A percentile compares a stretch with the other conserved stretches of the same genome.
Evolutionary conservation across 1,140 invertebrate genomes (phyloP).

Genomic region (Helicoverpa armigera): DNA sequence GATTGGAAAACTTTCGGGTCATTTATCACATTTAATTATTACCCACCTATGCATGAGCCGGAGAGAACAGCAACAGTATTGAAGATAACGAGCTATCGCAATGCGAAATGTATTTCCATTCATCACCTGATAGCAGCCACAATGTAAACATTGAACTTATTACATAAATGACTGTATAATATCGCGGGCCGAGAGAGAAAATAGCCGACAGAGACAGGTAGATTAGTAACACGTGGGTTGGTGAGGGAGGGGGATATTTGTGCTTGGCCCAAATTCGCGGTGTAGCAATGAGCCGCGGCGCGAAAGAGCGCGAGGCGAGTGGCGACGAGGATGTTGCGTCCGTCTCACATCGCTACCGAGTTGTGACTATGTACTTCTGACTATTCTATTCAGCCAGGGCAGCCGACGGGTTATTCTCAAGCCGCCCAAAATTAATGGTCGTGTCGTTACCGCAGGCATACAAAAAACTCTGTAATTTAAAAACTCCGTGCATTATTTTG

Average conservation of each 20-base stretch:
- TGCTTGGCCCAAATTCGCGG: constrained; percentile 77
- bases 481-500: neutral
- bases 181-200: constrained; percentile 56
- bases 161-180: constrained; percentile 73
- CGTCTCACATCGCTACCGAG: constrained; percentile 84
- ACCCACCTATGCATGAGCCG: constrained; percentile 43
- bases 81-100: constrained; percentile 51
- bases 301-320: constrained; percentile 74
- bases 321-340: constrained; percentile 69
- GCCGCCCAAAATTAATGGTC: constrained; percentile 36
- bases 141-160: constrained; percentile 82
- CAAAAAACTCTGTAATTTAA: neutral
- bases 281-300: constrained; percentile 67
- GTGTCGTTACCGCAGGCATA: constrained; percentile 19
- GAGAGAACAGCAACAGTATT: constrained; percentile 34
- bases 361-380: constrained; percentile 79
- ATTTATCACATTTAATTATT: constrained; percentile 1
- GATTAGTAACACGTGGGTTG: constrained; percentile 49
- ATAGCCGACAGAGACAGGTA: constrained; percentile 58
- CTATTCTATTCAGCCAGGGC: constrained; percentile 69
- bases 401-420: constrained; percentile 59
- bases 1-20: neutral
- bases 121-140: constrained; percentile 63
- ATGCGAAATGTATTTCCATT: constrained; percentile 57
- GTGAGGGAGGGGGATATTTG: constrained; percentile 66